Conservation (phyloP, 2,888 invertebrate species). For the Anorthoa munda region DNA sequence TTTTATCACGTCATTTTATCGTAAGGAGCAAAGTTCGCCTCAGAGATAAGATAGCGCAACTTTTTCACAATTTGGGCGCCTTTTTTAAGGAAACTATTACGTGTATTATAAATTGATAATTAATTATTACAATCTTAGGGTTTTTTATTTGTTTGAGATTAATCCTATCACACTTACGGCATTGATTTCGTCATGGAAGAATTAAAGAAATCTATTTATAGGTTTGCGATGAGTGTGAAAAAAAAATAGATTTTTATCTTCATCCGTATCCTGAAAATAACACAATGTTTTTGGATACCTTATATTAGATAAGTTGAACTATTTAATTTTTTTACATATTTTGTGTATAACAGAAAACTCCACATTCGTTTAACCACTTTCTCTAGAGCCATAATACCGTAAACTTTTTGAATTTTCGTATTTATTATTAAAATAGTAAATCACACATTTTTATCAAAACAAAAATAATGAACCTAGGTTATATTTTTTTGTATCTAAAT, state of each 20-base stretch:
- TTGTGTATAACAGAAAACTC: neutral
- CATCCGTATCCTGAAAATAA: slow-evolving; percentile 1
- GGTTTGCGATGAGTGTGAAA: neutral
- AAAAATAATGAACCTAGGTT: neutral
- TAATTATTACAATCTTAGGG: slow-evolving; percentile 2
- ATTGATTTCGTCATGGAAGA: neutral
- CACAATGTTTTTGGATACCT: neutral
- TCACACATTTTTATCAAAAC: neutral
- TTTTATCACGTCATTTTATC: slow-evolving; percentile 64
- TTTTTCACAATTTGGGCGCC: slow-evolving; percentile 44
- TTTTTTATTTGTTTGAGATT: slow-evolving; percentile 8
- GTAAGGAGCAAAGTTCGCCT: slow-evolving; percentile 64
- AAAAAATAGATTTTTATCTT: slow-evolving; percentile 1
- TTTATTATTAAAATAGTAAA: neutral
- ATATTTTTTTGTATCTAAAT: neutral
- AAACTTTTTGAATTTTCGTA: neutral
- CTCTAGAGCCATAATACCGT: neutral
- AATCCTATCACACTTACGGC: neutral
- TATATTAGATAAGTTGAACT: too few species aligned
- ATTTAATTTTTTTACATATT: neutral
- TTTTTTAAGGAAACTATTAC: slow-evolving; percentile 48
- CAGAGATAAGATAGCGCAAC: slow-evolving; percentile 61
- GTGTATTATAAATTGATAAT: slow-evolving; percentile 1
- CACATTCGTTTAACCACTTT: neutral
- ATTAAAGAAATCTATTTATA: neutral